Base-by-base conservation (phyloP, 2,888 invertebrate genomes). In the Xestia c-nigrum region DNA sequence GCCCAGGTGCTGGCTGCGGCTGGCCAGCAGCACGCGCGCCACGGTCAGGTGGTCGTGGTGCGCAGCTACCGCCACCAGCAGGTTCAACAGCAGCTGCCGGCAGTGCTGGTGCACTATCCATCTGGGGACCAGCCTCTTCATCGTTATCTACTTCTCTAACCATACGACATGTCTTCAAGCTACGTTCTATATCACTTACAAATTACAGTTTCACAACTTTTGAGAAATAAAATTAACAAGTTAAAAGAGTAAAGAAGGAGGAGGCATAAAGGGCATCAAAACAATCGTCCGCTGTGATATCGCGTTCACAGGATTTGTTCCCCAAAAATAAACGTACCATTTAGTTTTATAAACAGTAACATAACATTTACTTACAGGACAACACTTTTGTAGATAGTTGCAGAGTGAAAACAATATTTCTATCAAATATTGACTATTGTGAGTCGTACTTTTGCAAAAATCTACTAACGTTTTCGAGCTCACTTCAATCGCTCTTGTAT, bases 61-160 rank as follows among this genome's bases (percentile, higher is more conserved):
- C 86, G 98, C 98, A 0, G 99, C 98, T 82, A 99, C 97, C 0
- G 99, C 98, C 74, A 99, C 98, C 91, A 99, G 97, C 83, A 99
- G 97, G 96, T 99, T 99, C 85, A 99, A 97, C 77, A 99, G 97
- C 85, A 99, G 97, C 93, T 99, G 98, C 91, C 99, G 98, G 95
- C 99, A 99, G 94, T 99, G 99, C 91, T 99, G 99, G 90, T 99
- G 98, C 5, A 99, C 99, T 83, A 99, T 97, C 84, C 98, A 98
- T 70, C 98, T 97, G 85, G 9, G 76, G 7, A 67, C 57, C 24
- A 72, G 72, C n/a, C 40, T n/a, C 10, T 61, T 5, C 19, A 9
- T 61, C 19, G 14, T 43, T 59, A 43, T 31, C 59, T 14, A 5
- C 31, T 61, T 31, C 43, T 59, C 10, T 7, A 24, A 19, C 16